These are phyloP conservation scores for Sciurus niger DNA, from an alignment of 2,113 vertebrate genomes.

Conservation along the genomic window DNA sequence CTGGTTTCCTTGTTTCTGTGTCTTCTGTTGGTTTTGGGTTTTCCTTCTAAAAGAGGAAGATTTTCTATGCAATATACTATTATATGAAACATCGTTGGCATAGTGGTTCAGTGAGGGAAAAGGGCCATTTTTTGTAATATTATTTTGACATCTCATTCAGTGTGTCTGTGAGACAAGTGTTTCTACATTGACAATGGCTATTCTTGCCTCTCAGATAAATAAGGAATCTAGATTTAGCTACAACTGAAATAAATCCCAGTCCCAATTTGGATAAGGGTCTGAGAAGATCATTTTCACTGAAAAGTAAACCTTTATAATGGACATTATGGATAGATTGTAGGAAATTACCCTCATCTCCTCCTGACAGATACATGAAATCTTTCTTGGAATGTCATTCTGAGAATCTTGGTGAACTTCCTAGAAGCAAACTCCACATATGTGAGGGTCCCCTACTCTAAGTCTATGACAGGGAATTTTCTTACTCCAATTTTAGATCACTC, in stretches of 20 bases:
- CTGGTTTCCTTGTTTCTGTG: not conserved
- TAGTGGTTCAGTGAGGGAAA: not conserved
- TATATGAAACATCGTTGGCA: not conserved
- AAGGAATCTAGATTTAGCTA: not conserved
- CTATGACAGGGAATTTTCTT: not conserved
- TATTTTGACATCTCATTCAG: not conserved
- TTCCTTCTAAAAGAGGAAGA: not conserved
- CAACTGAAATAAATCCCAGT: not conserved
- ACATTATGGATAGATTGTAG: not conserved
- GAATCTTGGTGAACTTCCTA: not conserved
- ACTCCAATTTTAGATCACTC: not conserved
- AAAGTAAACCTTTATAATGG: not conserved
- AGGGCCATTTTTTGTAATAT: not conserved
- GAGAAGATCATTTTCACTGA: not conserved
- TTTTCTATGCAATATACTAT: not conserved
- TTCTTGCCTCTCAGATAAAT: not conserved
- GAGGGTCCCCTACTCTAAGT: not conserved
- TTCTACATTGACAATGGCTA: not conserved
- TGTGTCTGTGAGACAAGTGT: not conserved
- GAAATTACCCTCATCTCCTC: not conserved
- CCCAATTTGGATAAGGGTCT: fast-evolving
- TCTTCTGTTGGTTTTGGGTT: not conserved
- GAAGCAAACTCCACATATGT: not conserved
- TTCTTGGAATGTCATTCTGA: not conserved
- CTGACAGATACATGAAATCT: not conserved